Evolutionary conservation across 2,888 invertebrate genomes (phyloP).

Genomic region (Athrips mouffetella): DNA sequence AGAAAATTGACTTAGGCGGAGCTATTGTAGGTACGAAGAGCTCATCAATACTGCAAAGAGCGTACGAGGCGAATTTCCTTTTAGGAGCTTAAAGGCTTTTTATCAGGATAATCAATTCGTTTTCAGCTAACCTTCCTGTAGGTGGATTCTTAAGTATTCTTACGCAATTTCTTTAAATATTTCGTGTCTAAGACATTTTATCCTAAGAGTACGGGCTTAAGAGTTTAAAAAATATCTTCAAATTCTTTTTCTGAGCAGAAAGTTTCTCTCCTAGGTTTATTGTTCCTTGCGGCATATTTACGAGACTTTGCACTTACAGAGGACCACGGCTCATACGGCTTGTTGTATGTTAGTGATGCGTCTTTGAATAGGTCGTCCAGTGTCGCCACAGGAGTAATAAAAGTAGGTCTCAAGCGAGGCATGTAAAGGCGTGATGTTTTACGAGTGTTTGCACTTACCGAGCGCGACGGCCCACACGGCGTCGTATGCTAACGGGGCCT

Average conservation of each 20-base stretch:
- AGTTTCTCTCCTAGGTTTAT: too few species aligned
- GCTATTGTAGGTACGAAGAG: neutral
- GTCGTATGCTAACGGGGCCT: conserved; percentile 99
- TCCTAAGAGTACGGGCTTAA: neutral
- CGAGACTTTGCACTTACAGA: too few species aligned
- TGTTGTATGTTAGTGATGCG: too few species aligned
- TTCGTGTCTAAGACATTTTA: too few species aligned
- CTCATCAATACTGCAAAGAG: conserved; percentile 4
- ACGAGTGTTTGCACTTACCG: conserved; percentile 68
- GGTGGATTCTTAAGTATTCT: neutral
- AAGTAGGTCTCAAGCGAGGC: neutral
- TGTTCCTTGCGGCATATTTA: too few species aligned
- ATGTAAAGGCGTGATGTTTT: neutral
- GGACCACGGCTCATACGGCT: too few species aligned
- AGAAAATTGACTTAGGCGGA: conserved; percentile 1
- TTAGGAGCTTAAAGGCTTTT: conserved; percentile 1
- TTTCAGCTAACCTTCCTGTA: neutral
- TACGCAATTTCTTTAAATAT: too few species aligned
- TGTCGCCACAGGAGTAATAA: too few species aligned
- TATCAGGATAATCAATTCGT: conserved; percentile 1
- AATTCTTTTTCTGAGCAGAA: too few species aligned
- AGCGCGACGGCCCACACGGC: conserved; percentile 99
- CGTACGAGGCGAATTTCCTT: neutral
- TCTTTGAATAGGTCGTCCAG: too few species aligned
- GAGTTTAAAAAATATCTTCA: too few species aligned